Evolutionary conservation across 1,140 invertebrate species (phyloP), one percentile per base, ranked within the genome.

Genomic region (Wiebesia pumilae): DNA sequence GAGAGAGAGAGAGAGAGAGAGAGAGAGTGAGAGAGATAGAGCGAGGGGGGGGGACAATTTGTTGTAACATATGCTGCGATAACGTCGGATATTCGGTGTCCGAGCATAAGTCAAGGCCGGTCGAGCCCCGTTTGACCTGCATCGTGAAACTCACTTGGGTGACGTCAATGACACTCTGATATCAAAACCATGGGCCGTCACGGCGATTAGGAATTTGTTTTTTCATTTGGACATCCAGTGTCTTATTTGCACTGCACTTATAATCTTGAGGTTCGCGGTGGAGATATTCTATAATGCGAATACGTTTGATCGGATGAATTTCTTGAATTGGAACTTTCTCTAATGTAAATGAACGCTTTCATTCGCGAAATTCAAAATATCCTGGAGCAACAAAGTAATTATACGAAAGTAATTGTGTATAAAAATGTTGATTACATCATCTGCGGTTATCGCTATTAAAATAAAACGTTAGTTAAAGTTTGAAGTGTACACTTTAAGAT

Each of bases 121-220:
- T 71, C 47, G 80, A 79, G 81, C 40, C 81, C 84, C 58, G 40
- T 73, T 73, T 83, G 85, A 83, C 85, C 81, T 79, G 81, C 71
- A 83, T 82, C 84, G n/a, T 24, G 14, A 3, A 51, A 3, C 38
- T 35, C 40, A n/a, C 14, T 7, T 40, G 21, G 30, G 81, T 87
- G 81, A 83, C 85, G 85, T 87, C 85, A 67, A 83, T 87, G 85
- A 87, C 75, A 83, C 85, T 83, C 73, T 43, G 79, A 86, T 69
- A 69, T 38, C 2, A 47, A 35, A 38, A 54, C 6, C 10, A 33
- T 30, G 77, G 47, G 47, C 40, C 0, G 47, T 10, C 30, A 51
- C 47, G 16, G 47, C 47, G 77, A 79, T 79, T 79, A 33, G 0
- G 47, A 58, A 30, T 35, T 71, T 71, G 21, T 38, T 67, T 71